These are phyloP conservation scores for Cettia cetti DNA, from an alignment of 2,113 vertebrate genomes.

Conservation along the genomic window DNA sequence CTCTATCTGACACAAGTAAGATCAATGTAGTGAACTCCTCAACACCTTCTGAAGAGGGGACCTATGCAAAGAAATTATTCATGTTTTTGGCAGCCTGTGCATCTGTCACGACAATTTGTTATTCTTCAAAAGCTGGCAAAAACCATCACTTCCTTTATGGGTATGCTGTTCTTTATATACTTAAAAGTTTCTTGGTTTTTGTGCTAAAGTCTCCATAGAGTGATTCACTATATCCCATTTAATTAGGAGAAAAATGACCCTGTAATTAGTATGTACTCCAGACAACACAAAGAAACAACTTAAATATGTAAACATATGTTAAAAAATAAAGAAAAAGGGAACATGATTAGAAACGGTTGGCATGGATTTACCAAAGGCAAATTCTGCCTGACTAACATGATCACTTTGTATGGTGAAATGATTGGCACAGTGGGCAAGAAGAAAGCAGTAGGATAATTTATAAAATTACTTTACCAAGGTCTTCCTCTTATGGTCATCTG, in stretches of 20 bases:
- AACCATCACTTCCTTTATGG: background rate
- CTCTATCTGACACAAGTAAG: background rate
- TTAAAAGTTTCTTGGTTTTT: background rate
- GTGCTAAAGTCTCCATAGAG: background rate
- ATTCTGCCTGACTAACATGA: background rate
- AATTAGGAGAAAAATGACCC: background rate
- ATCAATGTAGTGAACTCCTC: background rate
- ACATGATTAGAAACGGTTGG: background rate
- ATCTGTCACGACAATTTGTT: background rate
- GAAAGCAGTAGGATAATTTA: background rate
- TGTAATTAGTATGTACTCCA: background rate
- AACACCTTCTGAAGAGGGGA: background rate
- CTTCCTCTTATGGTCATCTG: background rate
- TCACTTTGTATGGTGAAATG: background rate
- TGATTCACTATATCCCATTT: background rate
- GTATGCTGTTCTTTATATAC: background rate
- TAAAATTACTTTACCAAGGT: background rate
- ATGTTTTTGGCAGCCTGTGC: background rate
- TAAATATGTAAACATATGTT: background rate
- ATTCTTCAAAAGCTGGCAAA: background rate
- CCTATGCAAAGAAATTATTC: background rate
- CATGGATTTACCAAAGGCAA: background rate
- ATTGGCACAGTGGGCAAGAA: background rate
- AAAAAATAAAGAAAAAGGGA: background rate
- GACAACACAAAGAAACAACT: slow-evolving; percentile 12